Percentiles rank a stretch among this genome's conserved stretches.
These are phyloP conservation scores for Synergus itoensis DNA, from an alignment of 2,888 invertebrate species.

Conservation along the genomic window DNA sequence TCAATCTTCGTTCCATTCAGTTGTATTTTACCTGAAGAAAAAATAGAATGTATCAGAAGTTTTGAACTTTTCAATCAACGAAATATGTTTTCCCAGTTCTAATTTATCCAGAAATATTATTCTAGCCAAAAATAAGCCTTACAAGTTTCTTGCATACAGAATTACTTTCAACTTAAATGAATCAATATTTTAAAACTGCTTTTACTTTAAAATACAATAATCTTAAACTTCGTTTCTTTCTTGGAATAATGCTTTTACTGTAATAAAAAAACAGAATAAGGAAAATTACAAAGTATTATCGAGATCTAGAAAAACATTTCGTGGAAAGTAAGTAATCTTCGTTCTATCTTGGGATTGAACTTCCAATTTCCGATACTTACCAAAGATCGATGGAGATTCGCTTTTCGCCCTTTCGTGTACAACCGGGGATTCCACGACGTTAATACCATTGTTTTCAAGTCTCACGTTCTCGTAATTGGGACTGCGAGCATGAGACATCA, in stretches of 20 bases:
- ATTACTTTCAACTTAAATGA: no score
- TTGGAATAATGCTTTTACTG: no score
- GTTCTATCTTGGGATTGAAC: background rate
- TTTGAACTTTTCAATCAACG: no score
- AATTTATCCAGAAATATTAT: no score
- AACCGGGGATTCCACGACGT: slow-evolving; percentile 17
- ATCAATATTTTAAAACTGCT: no score
- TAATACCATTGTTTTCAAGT: slow-evolving; percentile 52
- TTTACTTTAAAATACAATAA: no score
- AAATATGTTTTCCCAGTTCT: no score
- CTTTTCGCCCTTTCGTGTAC: slow-evolving; percentile 35
- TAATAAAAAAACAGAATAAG: background rate
- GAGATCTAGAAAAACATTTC: background rate
- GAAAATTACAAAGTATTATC: background rate
- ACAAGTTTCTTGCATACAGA: no score
- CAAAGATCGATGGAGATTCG: slow-evolving; percentile 60
- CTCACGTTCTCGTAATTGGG: slow-evolving; percentile 71
- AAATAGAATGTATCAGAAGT: background rate
- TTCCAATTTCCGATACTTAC: slow-evolving; percentile 42
- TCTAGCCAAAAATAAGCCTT: no score
- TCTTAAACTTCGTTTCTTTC: no score
- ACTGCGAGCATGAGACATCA: slow-evolving; percentile 64
- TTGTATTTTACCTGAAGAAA: slow-evolving; percentile 59
- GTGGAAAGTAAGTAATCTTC: background rate
- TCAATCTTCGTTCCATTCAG: slow-evolving; percentile 63